These are phyloP conservation scores for Mesocricetus auratus DNA, from an alignment of 2,113 vertebrate species.

Conservation along the genomic window DNA sequence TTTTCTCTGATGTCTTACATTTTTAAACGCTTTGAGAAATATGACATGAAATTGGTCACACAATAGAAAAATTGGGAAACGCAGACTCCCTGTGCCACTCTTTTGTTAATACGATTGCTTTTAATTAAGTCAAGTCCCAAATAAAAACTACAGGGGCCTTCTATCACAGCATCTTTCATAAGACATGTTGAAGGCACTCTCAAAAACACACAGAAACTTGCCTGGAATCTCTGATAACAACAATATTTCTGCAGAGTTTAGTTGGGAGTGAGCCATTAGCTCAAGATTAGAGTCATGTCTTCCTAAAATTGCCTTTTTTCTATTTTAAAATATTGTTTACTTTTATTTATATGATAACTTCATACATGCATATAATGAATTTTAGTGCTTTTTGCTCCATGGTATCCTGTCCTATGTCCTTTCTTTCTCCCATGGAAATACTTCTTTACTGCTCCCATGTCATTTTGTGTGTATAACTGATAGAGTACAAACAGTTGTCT, in stretches of 20 bases:
- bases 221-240: constrained; percentile 21
- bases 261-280: background rate
- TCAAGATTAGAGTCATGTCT: background rate
- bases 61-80: constrained; percentile 72
- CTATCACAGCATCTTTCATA: constrained; percentile 48
- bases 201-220: constrained; percentile 29
- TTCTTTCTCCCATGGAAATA: background rate
- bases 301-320: background rate
- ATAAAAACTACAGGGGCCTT: constrained; percentile 77
- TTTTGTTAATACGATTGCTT: constrained; percentile 78
- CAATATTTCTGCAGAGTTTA: constrained; percentile 29
- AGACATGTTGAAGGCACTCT: constrained; percentile 18
- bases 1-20: constrained; percentile 68
- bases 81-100: constrained; percentile 47
- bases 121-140: constrained; percentile 78
- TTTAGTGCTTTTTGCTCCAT: background rate
- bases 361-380: background rate
- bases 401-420: background rate
- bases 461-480: background rate
- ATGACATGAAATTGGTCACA: constrained; percentile 63
- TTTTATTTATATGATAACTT: background rate
- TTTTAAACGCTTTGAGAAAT: constrained; percentile 70
- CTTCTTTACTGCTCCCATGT: too few species aligned
- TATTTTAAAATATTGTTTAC: background rate
- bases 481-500: background rate